phyloP scores from a whole-genome alignment of 2,113 vertebrate genomes.

The Rhea pennata region DNA sequence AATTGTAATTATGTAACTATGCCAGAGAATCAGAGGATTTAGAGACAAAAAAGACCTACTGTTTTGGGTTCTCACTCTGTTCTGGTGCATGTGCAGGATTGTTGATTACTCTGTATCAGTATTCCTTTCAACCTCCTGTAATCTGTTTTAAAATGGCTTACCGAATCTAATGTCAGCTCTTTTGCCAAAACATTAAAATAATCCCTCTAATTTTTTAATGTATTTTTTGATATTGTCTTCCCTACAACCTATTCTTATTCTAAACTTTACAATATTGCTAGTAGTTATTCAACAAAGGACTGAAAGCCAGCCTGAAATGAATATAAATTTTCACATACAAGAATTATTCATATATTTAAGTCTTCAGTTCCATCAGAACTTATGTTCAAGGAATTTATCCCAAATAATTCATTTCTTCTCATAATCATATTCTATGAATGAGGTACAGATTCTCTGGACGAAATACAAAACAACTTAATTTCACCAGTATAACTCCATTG shows the following conservation, averaged over 20 bases:
- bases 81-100: neutral
- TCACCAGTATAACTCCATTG: neutral
- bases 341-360: neutral
- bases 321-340: neutral
- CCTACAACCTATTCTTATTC: neutral
- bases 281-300: neutral
- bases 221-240: neutral
- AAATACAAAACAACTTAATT: neutral
- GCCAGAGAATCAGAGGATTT: conserved; percentile 55
- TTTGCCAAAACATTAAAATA: neutral
- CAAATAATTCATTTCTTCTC: neutral
- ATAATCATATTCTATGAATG: neutral
- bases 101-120: neutral
- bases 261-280: neutral
- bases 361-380: neutral
- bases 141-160: neutral
- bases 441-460: neutral
- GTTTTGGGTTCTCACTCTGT: neutral
- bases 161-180: neutral
- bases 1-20: conserved; percentile 71
- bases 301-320: neutral
- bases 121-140: neutral
- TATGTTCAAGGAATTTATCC: neutral
- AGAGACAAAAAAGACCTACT: conserved; percentile 26
- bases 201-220: neutral